Evolutionary conservation across 2,113 vertebrate genomes (phyloP).

Genomic region (Accipiter cooperii): DNA sequence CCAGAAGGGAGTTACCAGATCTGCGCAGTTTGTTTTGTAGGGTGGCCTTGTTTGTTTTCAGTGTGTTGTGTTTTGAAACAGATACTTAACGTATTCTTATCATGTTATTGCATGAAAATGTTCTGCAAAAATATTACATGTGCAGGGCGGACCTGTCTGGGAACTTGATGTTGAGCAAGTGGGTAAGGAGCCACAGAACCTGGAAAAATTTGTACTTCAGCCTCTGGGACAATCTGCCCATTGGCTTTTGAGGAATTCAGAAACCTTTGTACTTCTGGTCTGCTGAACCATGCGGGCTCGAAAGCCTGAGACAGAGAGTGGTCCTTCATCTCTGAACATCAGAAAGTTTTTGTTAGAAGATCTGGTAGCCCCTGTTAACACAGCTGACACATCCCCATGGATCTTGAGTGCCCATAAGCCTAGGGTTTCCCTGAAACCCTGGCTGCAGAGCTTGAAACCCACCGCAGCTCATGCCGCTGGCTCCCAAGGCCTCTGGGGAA

Average conservation of each 20-base stretch:
- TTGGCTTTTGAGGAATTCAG: neutral
- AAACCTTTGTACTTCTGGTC: neutral
- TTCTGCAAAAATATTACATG: neutral
- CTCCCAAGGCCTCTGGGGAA: neutral
- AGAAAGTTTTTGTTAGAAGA: neutral
- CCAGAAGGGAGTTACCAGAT: slow-evolving; percentile 36
- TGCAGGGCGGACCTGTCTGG: neutral
- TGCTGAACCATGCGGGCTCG: neutral
- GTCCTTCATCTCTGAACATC: neutral
- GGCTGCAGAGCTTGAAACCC: neutral
- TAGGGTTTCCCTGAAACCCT: neutral
- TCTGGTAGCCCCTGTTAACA: neutral
- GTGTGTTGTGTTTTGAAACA: slow-evolving; percentile 23
- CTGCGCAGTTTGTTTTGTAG: neutral
- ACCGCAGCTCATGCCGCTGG: fast-evolving
- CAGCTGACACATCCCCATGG: neutral
- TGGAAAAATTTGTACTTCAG: neutral
- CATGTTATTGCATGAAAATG: neutral
- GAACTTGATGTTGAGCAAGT: neutral
- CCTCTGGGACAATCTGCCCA: neutral
- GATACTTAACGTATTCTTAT: neutral
- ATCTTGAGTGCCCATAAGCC: neutral
- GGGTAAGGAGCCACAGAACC: neutral
- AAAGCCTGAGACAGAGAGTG: neutral
- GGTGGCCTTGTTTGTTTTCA: neutral